Percentiles rank a stretch among this genome's conserved stretches.
These are phyloP conservation scores for Helicolenus hilgendorfi DNA, from an alignment of 2,797 vertebrate species.

Conservation along the genomic window DNA sequence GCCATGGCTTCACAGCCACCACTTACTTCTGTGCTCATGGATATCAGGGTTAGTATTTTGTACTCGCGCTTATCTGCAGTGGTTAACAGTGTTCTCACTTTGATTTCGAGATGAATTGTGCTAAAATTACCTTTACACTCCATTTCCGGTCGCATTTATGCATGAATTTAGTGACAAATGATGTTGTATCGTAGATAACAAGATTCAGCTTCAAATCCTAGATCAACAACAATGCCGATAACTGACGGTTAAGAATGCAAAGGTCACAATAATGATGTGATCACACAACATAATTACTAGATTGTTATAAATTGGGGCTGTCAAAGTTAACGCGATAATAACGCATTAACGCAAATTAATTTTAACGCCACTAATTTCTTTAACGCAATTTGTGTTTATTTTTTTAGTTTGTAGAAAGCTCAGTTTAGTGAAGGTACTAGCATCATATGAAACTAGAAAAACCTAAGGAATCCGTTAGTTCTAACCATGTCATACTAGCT, in stretches of 20 bases:
- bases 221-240: neutral
- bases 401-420: too few species aligned
- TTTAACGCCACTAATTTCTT: too few species aligned
- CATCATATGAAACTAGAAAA: too few species aligned
- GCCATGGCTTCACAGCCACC: conserved; percentile 85
- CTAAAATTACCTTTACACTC: neutral
- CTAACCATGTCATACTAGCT: too few species aligned
- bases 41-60: conserved; percentile 77
- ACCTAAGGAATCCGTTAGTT: too few species aligned
- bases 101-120: conserved; percentile 12
- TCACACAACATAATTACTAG: neutral
- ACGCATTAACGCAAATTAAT: fast-evolving
- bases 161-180: neutral
- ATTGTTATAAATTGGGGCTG: neutral
- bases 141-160: neutral
- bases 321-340: too few species aligned
- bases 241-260: neutral
- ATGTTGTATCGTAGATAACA: neutral
- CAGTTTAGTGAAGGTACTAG: too few species aligned
- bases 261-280: conserved; percentile 21
- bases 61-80: conserved; percentile 38
- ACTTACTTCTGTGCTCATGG: conserved; percentile 72
- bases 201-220: neutral
- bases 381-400: too few species aligned
- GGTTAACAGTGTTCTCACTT: conserved; percentile 35